Base-by-base conservation (phyloP, 1,140 invertebrate genomes). In the Semibalanus balanoides region DNA sequence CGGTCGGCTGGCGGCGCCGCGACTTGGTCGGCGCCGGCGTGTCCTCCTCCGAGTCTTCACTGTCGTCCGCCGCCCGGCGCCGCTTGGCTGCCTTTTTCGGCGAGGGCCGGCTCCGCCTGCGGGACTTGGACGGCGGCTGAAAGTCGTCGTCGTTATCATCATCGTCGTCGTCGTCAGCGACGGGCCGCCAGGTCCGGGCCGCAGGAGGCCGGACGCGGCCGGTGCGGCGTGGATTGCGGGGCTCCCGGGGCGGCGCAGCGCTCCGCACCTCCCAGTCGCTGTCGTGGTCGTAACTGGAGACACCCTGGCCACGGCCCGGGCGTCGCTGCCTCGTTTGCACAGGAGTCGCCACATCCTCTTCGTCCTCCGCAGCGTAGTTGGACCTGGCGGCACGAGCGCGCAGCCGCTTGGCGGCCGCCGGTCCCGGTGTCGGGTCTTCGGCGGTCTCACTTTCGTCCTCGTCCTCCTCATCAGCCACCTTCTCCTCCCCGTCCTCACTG, bases 381-480 rank as follows among this genome's bases (percentile, higher is more conserved):
- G 35, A 40, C 5, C 35, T 5, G 35, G 5, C 35, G 35, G 35
- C 5, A 5, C 35, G 35, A 7, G 35, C 5, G 17, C 35, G 35
- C 5, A 40, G 35, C 35, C 35, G 35, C 35, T n/a, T n/a, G n/a
- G 35, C 5, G 5, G 35, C 35, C 35, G 35, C 35, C 5, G 35
- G 35, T 40, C 5, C 17, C 35, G 35, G 35, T 17, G 35, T 40
- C 5, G 35, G 5, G 5, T 5, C 17, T 17, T 5, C 35, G 5
- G 5, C 51, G 51, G 14, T 25, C 14, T 64, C 77, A 22, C 78
- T 79, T 51, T 81, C 80, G 31, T 81, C 79, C 28, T 81, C 76
- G 43, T 82, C 81, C 30, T 82, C 81, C 28, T 81, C 82, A 78
- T 82, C 81, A 74, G 79, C 77, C 75, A 78, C 79, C 71, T 81